Percentiles rank a stretch among this genome's conserved stretches.
phyloP scores from a whole-genome alignment of 2,888 invertebrate species.

The Strigamia crassipes region DNA sequence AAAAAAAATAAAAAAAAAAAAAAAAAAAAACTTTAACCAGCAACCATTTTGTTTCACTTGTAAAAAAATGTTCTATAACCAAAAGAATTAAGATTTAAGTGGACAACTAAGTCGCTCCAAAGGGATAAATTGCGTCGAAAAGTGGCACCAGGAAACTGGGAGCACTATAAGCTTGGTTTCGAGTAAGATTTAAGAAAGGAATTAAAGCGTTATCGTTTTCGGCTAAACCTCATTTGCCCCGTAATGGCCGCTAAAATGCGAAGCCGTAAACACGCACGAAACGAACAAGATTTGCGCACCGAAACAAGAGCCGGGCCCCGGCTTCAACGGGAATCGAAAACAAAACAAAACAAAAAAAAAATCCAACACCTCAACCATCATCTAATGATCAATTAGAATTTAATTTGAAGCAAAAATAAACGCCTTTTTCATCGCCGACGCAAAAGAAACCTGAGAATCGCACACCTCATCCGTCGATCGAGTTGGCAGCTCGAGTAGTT shows the following conservation, averaged over 20 bases:
- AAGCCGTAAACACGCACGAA: neutral
- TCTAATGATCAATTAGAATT: neutral
- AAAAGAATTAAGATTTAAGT: neutral
- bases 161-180: neutral
- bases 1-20: neutral
- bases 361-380: neutral
- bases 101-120: neutral
- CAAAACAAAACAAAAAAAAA: too few relatives aligned
- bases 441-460: neutral
- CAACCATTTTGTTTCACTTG: neutral
- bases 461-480: conserved; percentile 20
- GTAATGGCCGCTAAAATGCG: conserved; percentile 17
- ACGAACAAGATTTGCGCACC: conserved; percentile 14
- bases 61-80: neutral
- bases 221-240: conserved; percentile 18
- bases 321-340: neutral
- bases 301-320: neutral
- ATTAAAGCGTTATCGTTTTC: conserved; percentile 27
- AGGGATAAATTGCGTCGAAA: neutral
- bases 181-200: conserved; percentile 10
- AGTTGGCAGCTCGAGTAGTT: conserved; percentile 30
- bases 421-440: too few relatives aligned
- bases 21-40: neutral
- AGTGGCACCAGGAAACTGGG: neutral
- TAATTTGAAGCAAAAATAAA: neutral